Evolutionary conservation across 2,888 invertebrate species (phyloP), one percentile per base, ranked within the genome.

Genomic region (Luperina testacea): DNA sequence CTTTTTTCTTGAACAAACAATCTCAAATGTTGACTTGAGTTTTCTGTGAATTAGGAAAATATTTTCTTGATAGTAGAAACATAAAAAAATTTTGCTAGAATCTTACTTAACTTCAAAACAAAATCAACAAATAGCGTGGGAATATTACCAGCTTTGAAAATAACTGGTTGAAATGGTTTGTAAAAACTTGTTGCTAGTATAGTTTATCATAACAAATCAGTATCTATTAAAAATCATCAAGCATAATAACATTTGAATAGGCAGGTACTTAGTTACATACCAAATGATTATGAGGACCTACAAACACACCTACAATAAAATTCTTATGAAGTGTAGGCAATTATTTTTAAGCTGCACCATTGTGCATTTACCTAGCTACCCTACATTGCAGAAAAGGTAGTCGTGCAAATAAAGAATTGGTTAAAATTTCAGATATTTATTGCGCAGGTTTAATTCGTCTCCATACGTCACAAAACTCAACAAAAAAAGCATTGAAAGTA

Each of bases 1-100:
- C 80, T 80, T 83, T 79, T 80, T 82, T 84, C 83, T 81, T 81
- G 17, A 59, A 53, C 48, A 81, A 84, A 84, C 73, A 80, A 72
- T 70, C 20, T 45, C 59, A n/a, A 77, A 63, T 73, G 24, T 61
- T 77, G 38, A 63, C 32, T 76, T 8, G 15, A 74, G 5, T 59
- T 77, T 70, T 71, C 69, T 69, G 24, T 64, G 67, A 71, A 72
- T 32, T 81, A 63, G 45, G 7, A 74, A 69, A 85, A 74, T 72
- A 51, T 72, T 81, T 48, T 74, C 42, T 38, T 53, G 8, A 0
- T 3, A 9, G 17, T 42, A 7, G 11, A 61, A 71, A 67, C 71
- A 48, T 48, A 38, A 71, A 45, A 69, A 48, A 17, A 2, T 48
- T 24, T 65, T 51, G 20, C 32, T 42, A 9, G n/a, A 67, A 68